A percentile compares a stretch with the other conserved stretches of the same genome.
Evolutionary conservation across 35 echinoderm and acorn worm species (phyloP).

Genomic region (Lytechinus variegatus): DNA sequence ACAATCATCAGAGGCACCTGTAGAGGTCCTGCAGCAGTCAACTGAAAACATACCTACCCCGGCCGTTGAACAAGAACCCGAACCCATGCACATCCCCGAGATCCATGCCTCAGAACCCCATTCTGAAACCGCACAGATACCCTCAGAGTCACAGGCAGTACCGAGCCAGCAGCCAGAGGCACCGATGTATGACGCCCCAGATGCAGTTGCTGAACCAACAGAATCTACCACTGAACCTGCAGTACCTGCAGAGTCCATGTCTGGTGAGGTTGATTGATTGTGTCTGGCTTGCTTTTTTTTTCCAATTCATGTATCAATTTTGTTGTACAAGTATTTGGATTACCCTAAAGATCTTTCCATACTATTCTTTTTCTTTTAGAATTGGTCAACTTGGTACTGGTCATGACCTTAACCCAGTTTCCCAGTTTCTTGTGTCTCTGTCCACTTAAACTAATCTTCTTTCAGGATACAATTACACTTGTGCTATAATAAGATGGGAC

Average conservation of each 20-base stretch:
- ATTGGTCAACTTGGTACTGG: not conserved
- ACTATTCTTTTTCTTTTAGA: not conserved
- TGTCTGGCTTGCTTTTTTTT: conserved; percentile 16
- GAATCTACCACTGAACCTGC: not conserved
- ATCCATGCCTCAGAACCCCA: conserved; percentile 26
- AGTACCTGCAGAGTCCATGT: not conserved
- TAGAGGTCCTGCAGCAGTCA: not conserved
- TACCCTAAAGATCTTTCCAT: not conserved
- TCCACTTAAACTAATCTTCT: not conserved
- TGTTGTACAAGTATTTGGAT: not conserved
- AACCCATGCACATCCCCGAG: not conserved
- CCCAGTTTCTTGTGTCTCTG: not conserved
- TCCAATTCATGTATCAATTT: not conserved
- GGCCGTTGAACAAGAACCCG: not conserved
- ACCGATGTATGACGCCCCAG: not conserved
- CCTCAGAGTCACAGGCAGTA: conserved; percentile 13
- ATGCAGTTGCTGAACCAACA: not conserved
- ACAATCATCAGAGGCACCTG: not conserved
- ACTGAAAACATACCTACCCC: not conserved
- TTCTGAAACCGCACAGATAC: not conserved
- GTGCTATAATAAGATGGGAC: not conserved
- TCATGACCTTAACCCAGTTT: not conserved
- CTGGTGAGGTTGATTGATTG: conserved; percentile 42
- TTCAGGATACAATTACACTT: not conserved
- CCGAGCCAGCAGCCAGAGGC: not conserved